Evolutionary conservation across 1,140 invertebrate genomes (phyloP).

Genomic region (Heliconius nattereri): DNA sequence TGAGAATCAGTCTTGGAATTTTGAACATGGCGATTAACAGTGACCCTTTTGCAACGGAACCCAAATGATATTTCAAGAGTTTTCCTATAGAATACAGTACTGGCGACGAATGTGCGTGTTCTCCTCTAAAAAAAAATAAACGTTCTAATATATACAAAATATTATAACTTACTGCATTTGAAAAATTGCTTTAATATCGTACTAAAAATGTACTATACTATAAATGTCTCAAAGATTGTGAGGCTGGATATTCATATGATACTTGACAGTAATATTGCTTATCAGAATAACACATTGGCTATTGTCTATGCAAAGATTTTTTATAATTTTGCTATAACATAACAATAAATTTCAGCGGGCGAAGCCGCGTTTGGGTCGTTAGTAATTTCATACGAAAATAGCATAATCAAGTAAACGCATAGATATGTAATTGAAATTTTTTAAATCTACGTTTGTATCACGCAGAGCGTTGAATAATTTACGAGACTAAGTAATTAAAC

Average conservation of each 20-base stretch:
- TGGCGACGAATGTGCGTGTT: constrained; percentile 82
- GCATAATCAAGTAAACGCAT: not conserved
- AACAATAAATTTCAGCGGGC: too few species aligned
- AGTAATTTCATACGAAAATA: not conserved
- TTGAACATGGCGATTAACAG: constrained; percentile 95
- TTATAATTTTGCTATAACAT: too few species aligned
- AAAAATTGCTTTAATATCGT: not conserved
- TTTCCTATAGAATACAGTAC: constrained; percentile 88
- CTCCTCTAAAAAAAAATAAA: constrained; percentile 80
- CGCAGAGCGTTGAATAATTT: not conserved
- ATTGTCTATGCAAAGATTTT: too few species aligned
- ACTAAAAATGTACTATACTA: too few species aligned
- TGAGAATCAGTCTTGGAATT: constrained; percentile 92
- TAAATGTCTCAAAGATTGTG: too few species aligned
- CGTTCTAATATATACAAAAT: not conserved
- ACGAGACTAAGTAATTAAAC: not conserved
- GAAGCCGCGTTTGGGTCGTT: too few species aligned
- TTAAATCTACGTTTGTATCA: not conserved
- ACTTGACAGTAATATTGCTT: too few species aligned
- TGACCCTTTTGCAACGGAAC: constrained; percentile 95
- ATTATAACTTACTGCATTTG: not conserved
- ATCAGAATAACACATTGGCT: too few species aligned
- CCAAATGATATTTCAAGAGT: constrained; percentile 92
- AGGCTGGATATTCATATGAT: too few species aligned
- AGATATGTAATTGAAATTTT: not conserved